Conservation (phyloP, 1,140 invertebrate species). For the Stenopsyche tienmushanensis region DNA sequence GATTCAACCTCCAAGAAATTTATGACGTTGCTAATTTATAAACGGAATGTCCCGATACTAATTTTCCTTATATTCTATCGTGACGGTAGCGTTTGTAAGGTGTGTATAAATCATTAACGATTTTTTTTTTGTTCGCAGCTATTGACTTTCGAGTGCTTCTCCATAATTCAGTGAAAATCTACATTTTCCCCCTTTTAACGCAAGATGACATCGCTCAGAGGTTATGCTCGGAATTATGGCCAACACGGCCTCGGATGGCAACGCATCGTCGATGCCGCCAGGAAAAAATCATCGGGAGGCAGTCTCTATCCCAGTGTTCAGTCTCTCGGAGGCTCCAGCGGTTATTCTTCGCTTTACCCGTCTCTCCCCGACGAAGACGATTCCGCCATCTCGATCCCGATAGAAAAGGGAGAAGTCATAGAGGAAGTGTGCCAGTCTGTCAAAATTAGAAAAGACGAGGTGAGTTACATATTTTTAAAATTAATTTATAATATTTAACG, state of each 20-base stretch:
- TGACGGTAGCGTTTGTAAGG: too few relatives aligned
- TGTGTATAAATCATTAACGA: too few relatives aligned
- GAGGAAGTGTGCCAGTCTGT: constrained; percentile 52
- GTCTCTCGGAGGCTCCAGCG: constrained; percentile 43
- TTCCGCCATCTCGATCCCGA: constrained; percentile 38
- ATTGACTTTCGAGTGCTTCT: too few relatives aligned
- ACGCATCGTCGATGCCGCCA: constrained; percentile 30
- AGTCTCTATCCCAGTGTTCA: constrained; percentile 52
- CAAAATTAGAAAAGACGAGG: constrained; percentile 47
- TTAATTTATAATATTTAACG: too few relatives aligned
- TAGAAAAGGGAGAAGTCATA: constrained; percentile 46
- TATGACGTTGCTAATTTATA: too few relatives aligned
- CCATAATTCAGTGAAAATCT: too few relatives aligned
- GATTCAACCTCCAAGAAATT: too few relatives aligned
- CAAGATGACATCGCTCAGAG: constrained; percentile 30
- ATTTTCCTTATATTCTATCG: too few relatives aligned
- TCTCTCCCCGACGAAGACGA: constrained; percentile 51
- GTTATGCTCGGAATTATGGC: constrained; percentile 33
- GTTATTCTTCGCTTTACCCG: constrained; percentile 48
- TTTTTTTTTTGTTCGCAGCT: too few relatives aligned
- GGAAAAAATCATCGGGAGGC: constrained; percentile 34
- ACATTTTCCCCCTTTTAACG: too few relatives aligned
- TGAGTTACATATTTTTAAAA: constrained; percentile 43
- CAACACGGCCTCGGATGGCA: constrained; percentile 40
- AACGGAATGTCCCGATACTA: too few relatives aligned